A percentile compares a stretch with the other conserved stretches of the same genome.
Conservation (phyloP, 1,140 invertebrate genomes). For the Gonioctena quinquepunctata region DNA sequence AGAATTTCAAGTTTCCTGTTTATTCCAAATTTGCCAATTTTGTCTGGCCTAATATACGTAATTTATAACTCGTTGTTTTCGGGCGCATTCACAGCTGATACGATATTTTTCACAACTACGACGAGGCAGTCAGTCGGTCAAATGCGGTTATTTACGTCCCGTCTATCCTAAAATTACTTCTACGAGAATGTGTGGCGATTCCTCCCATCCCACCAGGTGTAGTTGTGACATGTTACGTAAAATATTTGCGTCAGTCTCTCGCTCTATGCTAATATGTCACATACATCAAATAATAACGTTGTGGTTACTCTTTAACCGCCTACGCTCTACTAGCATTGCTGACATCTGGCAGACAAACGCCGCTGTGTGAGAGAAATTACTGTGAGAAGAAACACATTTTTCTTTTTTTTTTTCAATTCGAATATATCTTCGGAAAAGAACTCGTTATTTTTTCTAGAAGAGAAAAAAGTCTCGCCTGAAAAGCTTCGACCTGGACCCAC, state of each 20-base stretch:
- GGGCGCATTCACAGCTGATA: slow-evolving; percentile 31
- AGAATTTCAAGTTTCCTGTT: too few relatives aligned
- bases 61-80: slow-evolving; percentile 10
- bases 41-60: neutral
- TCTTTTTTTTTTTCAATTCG: too few relatives aligned
- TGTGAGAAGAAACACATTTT: too few relatives aligned
- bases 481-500: too few relatives aligned
- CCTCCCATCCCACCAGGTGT: slow-evolving; percentile 28
- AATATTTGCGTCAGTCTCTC: slow-evolving; percentile 36
- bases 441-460: too few relatives aligned
- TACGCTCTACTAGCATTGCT: neutral
- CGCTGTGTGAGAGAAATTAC: too few relatives aligned
- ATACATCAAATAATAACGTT: slow-evolving; percentile 35
- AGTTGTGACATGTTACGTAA: slow-evolving; percentile 37
- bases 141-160: slow-evolving; percentile 27
- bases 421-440: too few relatives aligned
- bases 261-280: slow-evolving; percentile 31
- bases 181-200: slow-evolving; percentile 29
- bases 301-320: slow-evolving; percentile 19
- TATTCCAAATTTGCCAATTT: too few relatives aligned
- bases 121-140: slow-evolving; percentile 29
- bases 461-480: too few relatives aligned
- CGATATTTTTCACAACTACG: slow-evolving; percentile 37
- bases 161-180: slow-evolving; percentile 33
- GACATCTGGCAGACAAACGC: neutral